A percentile compares a stretch with the other conserved stretches of the same genome.
Conservation (phyloP, 2,797 vertebrate genomes). For the Morus bassanus region DNA sequence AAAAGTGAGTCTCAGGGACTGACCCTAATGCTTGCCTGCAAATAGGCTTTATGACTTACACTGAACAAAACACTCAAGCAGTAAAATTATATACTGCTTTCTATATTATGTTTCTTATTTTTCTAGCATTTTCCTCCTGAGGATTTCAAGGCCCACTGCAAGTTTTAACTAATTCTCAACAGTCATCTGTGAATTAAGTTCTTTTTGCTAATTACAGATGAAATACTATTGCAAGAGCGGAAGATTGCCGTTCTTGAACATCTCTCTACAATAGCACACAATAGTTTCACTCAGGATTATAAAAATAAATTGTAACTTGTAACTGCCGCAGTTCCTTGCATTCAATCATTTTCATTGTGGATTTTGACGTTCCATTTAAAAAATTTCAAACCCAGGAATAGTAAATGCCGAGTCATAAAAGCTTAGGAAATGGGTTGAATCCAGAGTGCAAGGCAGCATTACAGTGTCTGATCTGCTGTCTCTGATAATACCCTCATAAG, state of each 20-base stretch:
- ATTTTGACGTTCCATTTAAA: background rate
- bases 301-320: slow-evolving; percentile 21
- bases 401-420: slow-evolving; percentile 62
- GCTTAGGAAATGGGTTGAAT: slow-evolving; percentile 30
- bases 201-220: background rate
- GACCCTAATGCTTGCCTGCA: background rate
- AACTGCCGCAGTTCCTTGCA: background rate
- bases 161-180: background rate
- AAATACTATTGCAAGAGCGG: background rate
- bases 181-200: background rate
- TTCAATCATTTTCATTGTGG: slow-evolving; percentile 5
- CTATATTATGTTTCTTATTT: background rate
- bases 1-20: background rate
- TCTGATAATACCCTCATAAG: slow-evolving; percentile 51
- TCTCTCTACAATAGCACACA: background rate
- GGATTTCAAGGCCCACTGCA: background rate
- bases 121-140: background rate
- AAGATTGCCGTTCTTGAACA: background rate
- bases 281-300: background rate
- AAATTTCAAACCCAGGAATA: slow-evolving; percentile 35
- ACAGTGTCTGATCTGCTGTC: slow-evolving; percentile 60
- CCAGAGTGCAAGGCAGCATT: slow-evolving; percentile 43
- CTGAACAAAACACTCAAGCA: background rate
- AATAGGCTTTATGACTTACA: background rate
- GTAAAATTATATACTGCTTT: background rate